phyloP scores from a whole-genome alignment of 2,888 invertebrate genomes.

The Polia nebulosa region DNA sequence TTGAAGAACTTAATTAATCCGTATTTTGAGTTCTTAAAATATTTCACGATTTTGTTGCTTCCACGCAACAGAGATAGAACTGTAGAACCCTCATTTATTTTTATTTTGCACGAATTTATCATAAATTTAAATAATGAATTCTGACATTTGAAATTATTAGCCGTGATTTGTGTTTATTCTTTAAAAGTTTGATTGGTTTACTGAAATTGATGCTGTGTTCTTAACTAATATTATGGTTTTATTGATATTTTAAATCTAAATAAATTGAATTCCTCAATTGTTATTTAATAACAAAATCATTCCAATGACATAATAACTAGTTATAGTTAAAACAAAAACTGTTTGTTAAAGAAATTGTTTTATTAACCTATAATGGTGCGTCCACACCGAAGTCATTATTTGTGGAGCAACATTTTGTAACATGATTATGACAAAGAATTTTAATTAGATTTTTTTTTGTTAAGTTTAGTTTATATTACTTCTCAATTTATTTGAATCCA shows the following conservation, averaged over 20 bases:
- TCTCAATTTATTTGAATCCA: too few relatives aligned
- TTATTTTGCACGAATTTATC: constrained; percentile 3
- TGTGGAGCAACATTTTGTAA: too few relatives aligned
- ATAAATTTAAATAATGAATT: constrained; percentile 31
- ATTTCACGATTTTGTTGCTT: not conserved
- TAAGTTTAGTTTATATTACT: too few relatives aligned
- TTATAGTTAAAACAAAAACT: too few relatives aligned
- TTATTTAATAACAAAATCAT: not conserved
- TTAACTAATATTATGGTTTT: not conserved
- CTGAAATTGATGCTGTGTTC: not conserved
- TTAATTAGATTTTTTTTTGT: too few relatives aligned
- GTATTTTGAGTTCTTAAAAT: constrained; percentile 9
- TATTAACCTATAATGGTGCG: too few relatives aligned
- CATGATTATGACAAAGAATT: too few relatives aligned
- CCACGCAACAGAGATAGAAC: not conserved
- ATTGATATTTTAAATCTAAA: constrained; percentile 11
- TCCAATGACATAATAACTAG: too few relatives aligned
- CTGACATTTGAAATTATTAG: constrained; percentile 21
- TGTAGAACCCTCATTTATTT: constrained; percentile 9
- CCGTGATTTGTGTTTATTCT: constrained; percentile 6
- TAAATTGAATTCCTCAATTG: constrained; percentile 10
- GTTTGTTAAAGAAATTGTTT: too few relatives aligned
- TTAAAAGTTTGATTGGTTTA: not conserved
- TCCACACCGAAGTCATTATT: too few relatives aligned
- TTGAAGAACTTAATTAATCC: constrained; percentile 28